Evolutionary conservation across 2,888 invertebrate genomes (phyloP).

Genomic region (Sinotaia quadrata): DNA sequence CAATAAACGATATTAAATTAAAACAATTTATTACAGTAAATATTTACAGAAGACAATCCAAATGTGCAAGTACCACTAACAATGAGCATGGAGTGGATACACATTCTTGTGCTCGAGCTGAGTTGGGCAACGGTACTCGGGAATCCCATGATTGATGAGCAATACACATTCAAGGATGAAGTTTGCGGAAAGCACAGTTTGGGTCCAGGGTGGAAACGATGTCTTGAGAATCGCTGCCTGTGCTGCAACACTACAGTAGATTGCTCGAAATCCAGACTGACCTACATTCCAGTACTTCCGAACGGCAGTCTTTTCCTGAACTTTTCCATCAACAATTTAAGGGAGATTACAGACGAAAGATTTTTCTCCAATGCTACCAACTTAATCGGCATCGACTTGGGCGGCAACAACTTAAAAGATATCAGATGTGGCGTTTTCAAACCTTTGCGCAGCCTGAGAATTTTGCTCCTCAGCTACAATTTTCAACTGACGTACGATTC

Average conservation of each 20-base stretch:
- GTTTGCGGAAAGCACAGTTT: too few relatives aligned
- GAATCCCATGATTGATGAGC: too few relatives aligned
- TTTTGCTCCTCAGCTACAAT: not conserved
- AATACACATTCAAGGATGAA: too few relatives aligned
- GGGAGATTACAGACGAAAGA: not conserved
- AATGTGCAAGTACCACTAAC: too few relatives aligned
- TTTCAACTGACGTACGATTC: not conserved
- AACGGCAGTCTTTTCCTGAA: not conserved
- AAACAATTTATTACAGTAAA: too few relatives aligned
- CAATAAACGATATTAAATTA: too few relatives aligned
- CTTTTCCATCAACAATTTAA: conserved; percentile 22
- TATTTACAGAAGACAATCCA: too few relatives aligned
- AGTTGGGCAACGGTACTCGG: too few relatives aligned
- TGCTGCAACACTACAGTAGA: not conserved
- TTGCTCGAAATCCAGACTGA: conserved; percentile 6
- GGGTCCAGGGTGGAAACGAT: too few relatives aligned
- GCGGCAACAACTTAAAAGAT: conserved; percentile 1
- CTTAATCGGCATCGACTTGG: not conserved
- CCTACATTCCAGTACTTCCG: conserved; percentile 1
- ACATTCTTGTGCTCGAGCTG: too few relatives aligned
- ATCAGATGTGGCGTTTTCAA: not conserved
- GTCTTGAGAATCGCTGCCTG: too few relatives aligned
- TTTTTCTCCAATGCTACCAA: conserved; percentile 6
- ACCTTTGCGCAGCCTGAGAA: not conserved
- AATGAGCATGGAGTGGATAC: too few relatives aligned